Evolutionary conservation across 2,888 invertebrate genomes (phyloP).

Genomic region (Acrobasis consociella): DNA sequence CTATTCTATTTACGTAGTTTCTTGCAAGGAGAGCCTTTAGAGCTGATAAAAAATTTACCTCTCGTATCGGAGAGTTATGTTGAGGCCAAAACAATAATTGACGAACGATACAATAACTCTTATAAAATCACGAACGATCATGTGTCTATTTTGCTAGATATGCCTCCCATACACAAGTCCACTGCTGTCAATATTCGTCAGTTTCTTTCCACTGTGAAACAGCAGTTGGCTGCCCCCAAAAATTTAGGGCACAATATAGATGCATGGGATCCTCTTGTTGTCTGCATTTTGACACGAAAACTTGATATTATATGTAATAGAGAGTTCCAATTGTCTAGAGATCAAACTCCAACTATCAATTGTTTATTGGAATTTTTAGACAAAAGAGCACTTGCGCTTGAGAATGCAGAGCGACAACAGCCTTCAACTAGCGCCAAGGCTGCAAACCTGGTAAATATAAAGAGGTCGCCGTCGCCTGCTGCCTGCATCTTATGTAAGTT

Average conservation of each 20-base stretch:
- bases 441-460: neutral
- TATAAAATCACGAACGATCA: neutral
- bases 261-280: neutral
- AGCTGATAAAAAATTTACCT: no score
- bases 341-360: neutral
- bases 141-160: neutral
- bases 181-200: constrained; percentile 1
- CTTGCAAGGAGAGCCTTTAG: no score
- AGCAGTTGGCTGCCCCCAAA: constrained; percentile 1
- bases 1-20: no score
- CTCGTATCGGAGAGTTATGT: no score
- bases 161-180: neutral
- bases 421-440: neutral
- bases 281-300: neutral
- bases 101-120: neutral
- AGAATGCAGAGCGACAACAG: constrained; percentile 3
- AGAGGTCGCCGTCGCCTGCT: no score
- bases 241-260: neutral
- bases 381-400: neutral
- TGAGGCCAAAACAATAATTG: neutral
- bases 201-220: neutral
- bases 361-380: neutral
- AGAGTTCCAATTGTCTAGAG: neutral
- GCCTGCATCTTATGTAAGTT: constrained; percentile 27
- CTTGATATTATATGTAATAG: neutral